These are phyloP conservation scores for Neotoma lepida DNA, from an alignment of 2,113 vertebrate genomes.

Conservation along the genomic window DNA sequence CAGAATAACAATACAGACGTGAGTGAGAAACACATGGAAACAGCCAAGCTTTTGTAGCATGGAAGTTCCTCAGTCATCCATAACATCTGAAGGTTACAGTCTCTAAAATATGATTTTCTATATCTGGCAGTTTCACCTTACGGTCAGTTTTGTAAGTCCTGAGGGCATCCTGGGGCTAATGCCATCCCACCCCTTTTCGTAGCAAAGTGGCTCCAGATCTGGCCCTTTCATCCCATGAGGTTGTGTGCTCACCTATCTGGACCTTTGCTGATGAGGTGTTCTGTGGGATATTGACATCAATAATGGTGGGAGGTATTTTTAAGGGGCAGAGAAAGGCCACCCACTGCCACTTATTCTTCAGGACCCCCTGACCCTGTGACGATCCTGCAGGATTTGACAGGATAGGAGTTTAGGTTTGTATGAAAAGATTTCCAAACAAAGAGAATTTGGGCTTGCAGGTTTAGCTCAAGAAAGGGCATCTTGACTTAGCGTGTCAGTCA, in stretches of 20 bases:
- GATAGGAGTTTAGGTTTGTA: neutral
- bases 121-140: neutral
- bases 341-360: neutral
- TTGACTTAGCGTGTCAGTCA: too few relatives aligned
- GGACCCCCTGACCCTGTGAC: neutral
- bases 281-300: too few relatives aligned
- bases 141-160: neutral
- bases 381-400: neutral
- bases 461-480: neutral
- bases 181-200: neutral
- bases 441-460: neutral
- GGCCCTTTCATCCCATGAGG: neutral
- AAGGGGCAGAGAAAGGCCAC: neutral
- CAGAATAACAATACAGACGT: neutral
- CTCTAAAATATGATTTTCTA: neutral
- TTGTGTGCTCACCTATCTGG: neutral
- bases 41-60: neutral
- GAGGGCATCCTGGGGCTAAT: neutral
- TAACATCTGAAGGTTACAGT: neutral
- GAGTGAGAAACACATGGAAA: neutral
- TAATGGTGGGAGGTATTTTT: neutral
- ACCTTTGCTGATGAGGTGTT: neutral
- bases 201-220: neutral
- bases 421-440: neutral
- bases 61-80: neutral